phyloP scores from a whole-genome alignment of 2,888 invertebrate genomes.

The Clunio marinus region DNA sequence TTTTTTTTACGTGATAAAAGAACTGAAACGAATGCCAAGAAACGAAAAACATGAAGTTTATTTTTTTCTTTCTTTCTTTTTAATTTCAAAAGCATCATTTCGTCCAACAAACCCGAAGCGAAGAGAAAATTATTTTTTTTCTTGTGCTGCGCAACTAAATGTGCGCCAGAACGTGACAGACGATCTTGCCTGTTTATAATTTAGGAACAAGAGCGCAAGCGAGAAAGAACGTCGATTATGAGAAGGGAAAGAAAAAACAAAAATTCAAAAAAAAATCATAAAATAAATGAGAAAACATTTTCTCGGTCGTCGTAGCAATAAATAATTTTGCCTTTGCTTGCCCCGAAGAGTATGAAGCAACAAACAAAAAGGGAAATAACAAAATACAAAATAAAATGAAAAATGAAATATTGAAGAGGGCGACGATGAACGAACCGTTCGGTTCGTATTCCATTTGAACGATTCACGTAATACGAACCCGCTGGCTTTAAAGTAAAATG shows the following conservation, averaged over 20 bases:
- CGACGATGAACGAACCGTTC: background rate
- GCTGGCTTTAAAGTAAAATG: conserved; percentile 9
- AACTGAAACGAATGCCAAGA: background rate
- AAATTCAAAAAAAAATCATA: conserved; percentile 17
- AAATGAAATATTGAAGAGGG: conserved; percentile 9
- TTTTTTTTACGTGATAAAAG: background rate
- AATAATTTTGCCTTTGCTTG: background rate
- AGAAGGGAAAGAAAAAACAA: background rate
- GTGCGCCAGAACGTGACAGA: conserved; percentile 26
- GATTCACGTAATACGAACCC: background rate
- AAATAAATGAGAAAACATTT: conserved; percentile 15
- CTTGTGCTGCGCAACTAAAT: no score
- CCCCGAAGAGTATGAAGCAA: background rate
- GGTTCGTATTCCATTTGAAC: conserved; percentile 10
- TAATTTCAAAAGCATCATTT: background rate
- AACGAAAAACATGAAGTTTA: conserved; percentile 24
- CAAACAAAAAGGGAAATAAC: background rate
- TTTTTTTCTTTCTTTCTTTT: background rate
- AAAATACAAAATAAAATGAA: background rate
- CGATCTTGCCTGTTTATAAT: conserved; percentile 1
- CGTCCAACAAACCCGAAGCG: background rate
- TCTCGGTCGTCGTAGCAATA: conserved; percentile 9
- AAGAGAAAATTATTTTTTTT: background rate
- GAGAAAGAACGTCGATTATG: conserved; percentile 4
- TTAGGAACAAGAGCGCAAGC: background rate